A percentile compares a stretch with the other conserved stretches of the same genome.
Evolutionary conservation across 2,113 vertebrate genomes (phyloP).

Genomic region (Hippocampus abdominalis): DNA sequence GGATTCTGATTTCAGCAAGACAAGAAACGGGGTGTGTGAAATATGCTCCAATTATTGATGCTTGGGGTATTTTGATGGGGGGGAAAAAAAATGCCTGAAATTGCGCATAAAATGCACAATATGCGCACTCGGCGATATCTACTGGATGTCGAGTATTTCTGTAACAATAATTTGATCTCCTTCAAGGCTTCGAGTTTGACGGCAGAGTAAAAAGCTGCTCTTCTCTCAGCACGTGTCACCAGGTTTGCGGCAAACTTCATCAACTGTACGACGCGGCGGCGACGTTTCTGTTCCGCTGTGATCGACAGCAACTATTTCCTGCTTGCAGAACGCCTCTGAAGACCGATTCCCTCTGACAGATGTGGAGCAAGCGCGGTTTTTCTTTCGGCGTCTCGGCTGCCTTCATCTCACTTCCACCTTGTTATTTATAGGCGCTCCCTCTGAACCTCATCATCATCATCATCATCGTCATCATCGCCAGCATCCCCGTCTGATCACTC

Average conservation of each 20-base stretch:
- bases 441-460: conserved; percentile 47
- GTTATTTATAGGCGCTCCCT: conserved; percentile 69
- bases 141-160: too few species aligned
- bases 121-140: too few species aligned
- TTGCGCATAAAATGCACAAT: too few species aligned
- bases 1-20: too few species aligned
- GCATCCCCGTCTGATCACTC: conserved; percentile 58
- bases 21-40: too few species aligned
- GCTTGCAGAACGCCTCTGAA: conserved; percentile 30
- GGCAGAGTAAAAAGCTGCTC: not conserved
- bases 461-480: conserved; percentile 47
- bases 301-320: conserved; percentile 14
- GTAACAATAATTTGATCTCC: not conserved
- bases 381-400: conserved; percentile 34
- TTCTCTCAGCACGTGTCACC: not conserved
- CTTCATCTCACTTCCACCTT: conserved; percentile 52
- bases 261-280: conserved; percentile 35
- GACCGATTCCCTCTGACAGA: conserved; percentile 48
- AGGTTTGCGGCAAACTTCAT: not conserved
- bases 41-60: too few species aligned
- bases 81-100: too few species aligned
- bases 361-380: conserved; percentile 57
- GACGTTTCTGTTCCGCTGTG: conserved; percentile 19
- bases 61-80: too few species aligned
- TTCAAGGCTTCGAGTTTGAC: not conserved